These are phyloP conservation scores for Nephrotoma appendiculata DNA, from an alignment of 2,888 invertebrate species.

Conservation along the genomic window DNA sequence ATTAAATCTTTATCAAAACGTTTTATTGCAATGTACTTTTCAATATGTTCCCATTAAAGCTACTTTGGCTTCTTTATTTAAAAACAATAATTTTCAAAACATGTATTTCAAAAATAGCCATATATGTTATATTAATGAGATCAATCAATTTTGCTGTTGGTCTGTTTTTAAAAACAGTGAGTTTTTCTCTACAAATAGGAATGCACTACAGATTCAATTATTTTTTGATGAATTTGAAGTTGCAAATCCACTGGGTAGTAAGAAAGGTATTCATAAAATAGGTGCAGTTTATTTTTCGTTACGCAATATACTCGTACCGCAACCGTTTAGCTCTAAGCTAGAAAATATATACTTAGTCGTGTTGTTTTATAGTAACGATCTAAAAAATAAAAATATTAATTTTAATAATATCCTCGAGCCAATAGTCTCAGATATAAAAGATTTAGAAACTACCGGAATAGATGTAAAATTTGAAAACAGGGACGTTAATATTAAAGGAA, in stretches of 20 bases:
- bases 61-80: not conserved
- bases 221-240: constrained; percentile 16
- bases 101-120: not conserved
- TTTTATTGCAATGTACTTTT: not conserved
- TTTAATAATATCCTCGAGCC: not conserved
- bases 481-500: constrained; percentile 7
- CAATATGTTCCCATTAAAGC: not conserved
- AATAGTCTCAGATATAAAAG: not conserved
- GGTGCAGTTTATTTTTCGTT: constrained; percentile 15
- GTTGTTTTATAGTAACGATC: constrained; percentile 11
- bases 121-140: not conserved
- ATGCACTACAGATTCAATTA: constrained; percentile 9
- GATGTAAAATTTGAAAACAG: not conserved
- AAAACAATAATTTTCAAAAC: not conserved
- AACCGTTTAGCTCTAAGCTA: too few species aligned
- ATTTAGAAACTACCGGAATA: not conserved
- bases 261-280: constrained; percentile 15
- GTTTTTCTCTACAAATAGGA: not conserved
- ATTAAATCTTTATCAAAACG: not conserved
- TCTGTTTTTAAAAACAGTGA: not conserved
- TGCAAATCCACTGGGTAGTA: constrained; percentile 14
- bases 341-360: too few species aligned
- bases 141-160: not conserved
- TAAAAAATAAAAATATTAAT: constrained; percentile 8
- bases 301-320: too few species aligned